A percentile compares a stretch with the other conserved stretches of the same genome.
These are phyloP conservation scores for Cinclus mexicanus DNA, from an alignment of 2,113 vertebrate species.

Conservation along the genomic window DNA sequence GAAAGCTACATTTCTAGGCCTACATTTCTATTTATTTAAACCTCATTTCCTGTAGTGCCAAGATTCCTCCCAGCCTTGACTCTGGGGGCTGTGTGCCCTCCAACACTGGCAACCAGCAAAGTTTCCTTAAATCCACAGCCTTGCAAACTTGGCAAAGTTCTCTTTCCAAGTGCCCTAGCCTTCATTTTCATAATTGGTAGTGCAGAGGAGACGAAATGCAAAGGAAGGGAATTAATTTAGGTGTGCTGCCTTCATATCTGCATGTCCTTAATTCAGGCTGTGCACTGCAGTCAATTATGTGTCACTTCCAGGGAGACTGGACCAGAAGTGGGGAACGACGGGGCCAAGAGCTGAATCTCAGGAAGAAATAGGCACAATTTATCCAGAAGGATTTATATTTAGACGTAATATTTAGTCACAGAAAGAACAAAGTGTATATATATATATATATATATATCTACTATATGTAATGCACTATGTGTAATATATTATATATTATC, in stretches of 20 bases:
- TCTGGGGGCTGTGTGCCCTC: not conserved
- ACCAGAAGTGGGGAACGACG: not conserved
- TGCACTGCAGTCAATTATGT: not conserved
- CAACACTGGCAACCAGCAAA: not conserved
- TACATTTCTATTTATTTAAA: not conserved
- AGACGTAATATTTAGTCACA: not conserved
- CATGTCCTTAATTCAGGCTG: conserved; percentile 16
- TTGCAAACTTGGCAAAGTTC: conserved; percentile 11
- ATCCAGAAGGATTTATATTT: not conserved
- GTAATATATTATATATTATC: not conserved
- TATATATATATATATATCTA: not conserved
- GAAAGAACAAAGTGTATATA: not conserved
- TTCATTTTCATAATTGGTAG: conserved; percentile 33
- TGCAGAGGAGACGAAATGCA: not conserved
- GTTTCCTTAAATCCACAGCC: not conserved
- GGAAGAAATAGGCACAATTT: not conserved
- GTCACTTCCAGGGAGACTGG: not conserved
- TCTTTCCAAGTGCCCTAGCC: not conserved
- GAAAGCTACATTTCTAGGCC: not conserved
- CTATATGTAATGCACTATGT: too few species aligned
- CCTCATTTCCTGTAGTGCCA: not conserved
- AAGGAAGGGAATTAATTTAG: conserved; percentile 50
- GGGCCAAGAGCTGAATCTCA: not conserved
- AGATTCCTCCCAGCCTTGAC: not conserved
- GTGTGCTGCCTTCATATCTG: conserved; percentile 4